Evolutionary conservation across 2,113 vertebrate genomes (phyloP), one percentile per base, ranked within the genome.

Genomic region (Apeltes quadracus): DNA sequence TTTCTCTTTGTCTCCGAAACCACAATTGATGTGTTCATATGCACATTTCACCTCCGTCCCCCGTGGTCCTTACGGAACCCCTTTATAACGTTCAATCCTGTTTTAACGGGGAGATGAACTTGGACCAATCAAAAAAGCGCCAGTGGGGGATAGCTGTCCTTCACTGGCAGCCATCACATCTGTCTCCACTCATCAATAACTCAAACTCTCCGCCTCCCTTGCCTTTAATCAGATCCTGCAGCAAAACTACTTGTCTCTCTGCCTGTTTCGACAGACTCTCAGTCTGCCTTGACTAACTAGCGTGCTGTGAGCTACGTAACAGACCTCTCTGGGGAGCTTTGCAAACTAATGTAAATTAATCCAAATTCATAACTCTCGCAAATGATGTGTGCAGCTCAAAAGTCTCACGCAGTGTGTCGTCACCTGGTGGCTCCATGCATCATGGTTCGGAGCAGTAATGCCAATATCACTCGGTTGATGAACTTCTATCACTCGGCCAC

Each of bases 401-500:
- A n/a, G n/a, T n/a, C n/a, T n/a, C n/a, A n/a, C n/a, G n/a, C 72
- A n/a, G 75, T 89, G 84, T 78, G 72, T 78, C 83, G 84, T 76
- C 1, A 73, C 83, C 71, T 39, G 34, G 16, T 66, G 68, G 58
- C 43, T 68, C 73, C 77, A 91, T 92, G 75, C 70, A 82, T 93
- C 89, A 89, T 87, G 73, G 86, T 91, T 87, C 54, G 46, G 68
- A 83, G 84, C 65, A 72, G 84, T 87, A 86, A 89, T 92, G 88
- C 84, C 82, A 88, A 90, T 88, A 91, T 85, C 84, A 81, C 75
- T 89, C 72, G 69, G 86, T 70, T 88, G 88, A 90, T 90, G 88
- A 87, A 78, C 64, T 78, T 82, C 72, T 64, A 81, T 84, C 82
- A 78, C 57, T 75, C 38, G 63, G 29, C 78, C 72, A 74, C 67